These are phyloP conservation scores for Nipponacmea schrenckii DNA, from an alignment of 2,888 invertebrate genomes.

Conservation along the genomic window DNA sequence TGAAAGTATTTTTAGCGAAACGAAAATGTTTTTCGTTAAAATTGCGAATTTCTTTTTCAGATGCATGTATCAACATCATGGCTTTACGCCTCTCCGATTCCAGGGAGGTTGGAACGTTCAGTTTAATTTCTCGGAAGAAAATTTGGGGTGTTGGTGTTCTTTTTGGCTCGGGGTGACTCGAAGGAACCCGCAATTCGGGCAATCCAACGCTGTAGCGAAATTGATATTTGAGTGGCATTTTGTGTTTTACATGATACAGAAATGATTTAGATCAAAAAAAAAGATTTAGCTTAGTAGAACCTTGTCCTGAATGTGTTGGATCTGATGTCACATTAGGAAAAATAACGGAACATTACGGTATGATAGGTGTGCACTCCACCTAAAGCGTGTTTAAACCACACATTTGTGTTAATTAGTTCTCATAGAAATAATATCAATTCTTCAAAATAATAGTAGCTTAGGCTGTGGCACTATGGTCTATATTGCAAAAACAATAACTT, in stretches of 20 bases:
- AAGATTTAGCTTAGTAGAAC: no score
- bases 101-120: slow-evolving; percentile 43
- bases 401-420: no score
- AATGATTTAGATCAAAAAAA: no score
- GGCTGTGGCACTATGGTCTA: no score
- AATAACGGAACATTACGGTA: no score
- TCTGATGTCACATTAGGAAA: no score
- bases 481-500: no score
- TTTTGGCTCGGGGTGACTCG: neutral
- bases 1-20: slow-evolving; percentile 16
- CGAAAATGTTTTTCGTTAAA: slow-evolving; percentile 39
- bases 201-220: neutral
- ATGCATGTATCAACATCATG: slow-evolving; percentile 46
- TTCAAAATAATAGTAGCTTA: no score
- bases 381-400: no score
- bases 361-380: no score
- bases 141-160: neutral
- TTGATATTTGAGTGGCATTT: neutral
- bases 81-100: slow-evolving; percentile 53
- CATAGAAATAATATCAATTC: no score
- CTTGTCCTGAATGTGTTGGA: no score
- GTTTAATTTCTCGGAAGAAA: slow-evolving; percentile 3
- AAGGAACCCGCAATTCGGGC: neutral
- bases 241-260: neutral
- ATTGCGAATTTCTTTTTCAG: slow-evolving; percentile 40